A percentile compares a stretch with the other conserved stretches of the same genome.
Conservation (phyloP, 2,888 invertebrate genomes). For the Crematogaster levior region DNA sequence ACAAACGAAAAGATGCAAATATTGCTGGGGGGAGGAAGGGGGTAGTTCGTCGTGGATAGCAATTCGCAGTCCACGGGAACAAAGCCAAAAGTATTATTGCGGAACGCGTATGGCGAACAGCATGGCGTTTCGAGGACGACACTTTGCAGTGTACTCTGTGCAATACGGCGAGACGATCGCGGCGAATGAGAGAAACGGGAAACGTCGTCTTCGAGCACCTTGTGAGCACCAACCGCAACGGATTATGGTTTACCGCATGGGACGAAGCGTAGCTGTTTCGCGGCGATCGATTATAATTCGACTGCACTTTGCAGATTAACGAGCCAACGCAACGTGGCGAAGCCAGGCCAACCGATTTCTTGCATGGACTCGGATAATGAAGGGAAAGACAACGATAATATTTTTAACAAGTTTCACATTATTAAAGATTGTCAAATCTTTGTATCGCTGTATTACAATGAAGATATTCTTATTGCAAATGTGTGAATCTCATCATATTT, state of each 20-base stretch:
- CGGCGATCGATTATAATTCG: conserved; percentile 45
- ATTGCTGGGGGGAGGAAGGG: background rate
- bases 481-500: too few relatives aligned
- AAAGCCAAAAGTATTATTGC: conserved; percentile 67
- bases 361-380: background rate
- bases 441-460: too few relatives aligned
- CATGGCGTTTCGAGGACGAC: conserved; percentile 15
- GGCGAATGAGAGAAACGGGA: conserved; percentile 7
- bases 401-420: background rate
- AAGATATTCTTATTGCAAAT: too few relatives aligned
- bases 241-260: background rate
- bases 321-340: too few relatives aligned
- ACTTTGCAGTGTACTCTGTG: conserved; percentile 20
- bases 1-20: background rate
- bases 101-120: conserved; percentile 35
- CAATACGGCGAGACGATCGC: conserved; percentile 16
- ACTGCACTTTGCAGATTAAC: conserved; percentile 54
- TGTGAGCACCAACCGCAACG: background rate
- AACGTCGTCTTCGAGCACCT: background rate
- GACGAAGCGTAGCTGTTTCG: conserved; percentile 23
- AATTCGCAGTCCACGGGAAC: conserved; percentile 55
- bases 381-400: background rate
- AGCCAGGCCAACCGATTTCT: background rate
- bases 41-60: background rate
- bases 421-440: background rate